phyloP scores from a whole-genome alignment of 2,888 invertebrate species.

The Diloba caeruleocephala region DNA sequence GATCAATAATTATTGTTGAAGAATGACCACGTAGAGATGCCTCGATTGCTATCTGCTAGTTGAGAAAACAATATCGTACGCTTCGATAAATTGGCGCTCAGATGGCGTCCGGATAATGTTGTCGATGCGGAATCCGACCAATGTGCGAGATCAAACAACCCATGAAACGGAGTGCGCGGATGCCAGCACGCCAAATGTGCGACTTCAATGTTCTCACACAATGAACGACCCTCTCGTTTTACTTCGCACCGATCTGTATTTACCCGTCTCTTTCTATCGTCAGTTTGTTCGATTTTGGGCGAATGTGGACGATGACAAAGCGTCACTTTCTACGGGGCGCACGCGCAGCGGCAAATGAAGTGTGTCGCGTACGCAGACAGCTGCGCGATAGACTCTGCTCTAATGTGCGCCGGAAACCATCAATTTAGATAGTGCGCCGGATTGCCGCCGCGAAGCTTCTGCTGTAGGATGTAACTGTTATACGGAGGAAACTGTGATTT shows the following conservation, averaged over 20 bases:
- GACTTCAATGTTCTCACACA: constrained; percentile 56
- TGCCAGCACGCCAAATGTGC: constrained; percentile 68
- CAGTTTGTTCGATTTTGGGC: constrained; percentile 79
- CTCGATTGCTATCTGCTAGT: constrained; percentile 46
- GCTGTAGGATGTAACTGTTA: constrained; percentile 85
- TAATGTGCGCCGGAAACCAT: constrained; percentile 87
- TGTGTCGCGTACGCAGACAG: constrained; percentile 86
- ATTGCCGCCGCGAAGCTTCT: constrained; percentile 83
- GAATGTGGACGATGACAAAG: constrained; percentile 77
- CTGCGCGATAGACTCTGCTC: constrained; percentile 81
- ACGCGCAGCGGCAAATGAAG: constrained; percentile 86
- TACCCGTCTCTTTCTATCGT: constrained; percentile 63
- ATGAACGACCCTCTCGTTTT: constrained; percentile 59
- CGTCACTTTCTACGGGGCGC: constrained; percentile 85
- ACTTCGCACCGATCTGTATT: constrained; percentile 36
- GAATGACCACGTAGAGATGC: constrained; percentile 51
- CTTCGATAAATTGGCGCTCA: constrained; percentile 44
- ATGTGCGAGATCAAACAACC: constrained; percentile 69
- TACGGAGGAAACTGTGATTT: constrained; percentile 86
- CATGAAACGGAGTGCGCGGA: constrained; percentile 61
- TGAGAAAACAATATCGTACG: constrained; percentile 50
- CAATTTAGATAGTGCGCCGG: constrained; percentile 87
- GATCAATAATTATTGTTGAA: too few relatives aligned
- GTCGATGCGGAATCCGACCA: constrained; percentile 59
- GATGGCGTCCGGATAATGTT: constrained; percentile 52